Base-by-base conservation (phyloP, 2,888 invertebrate species). In the Agelastica alni region DNA sequence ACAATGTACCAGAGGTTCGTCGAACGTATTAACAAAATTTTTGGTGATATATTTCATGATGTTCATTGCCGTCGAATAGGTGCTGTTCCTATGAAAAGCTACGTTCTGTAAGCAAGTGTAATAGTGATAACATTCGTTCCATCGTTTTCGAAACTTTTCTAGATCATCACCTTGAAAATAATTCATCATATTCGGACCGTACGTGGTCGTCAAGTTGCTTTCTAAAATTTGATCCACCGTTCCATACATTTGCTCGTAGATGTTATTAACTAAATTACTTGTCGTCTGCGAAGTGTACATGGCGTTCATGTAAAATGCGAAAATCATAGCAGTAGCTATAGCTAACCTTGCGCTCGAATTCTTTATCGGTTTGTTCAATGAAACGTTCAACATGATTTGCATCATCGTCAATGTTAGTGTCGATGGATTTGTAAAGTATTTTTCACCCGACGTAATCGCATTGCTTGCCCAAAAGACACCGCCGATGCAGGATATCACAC, bases 41-140 rank as follows among this genome's bases (percentile, higher is more conserved):
- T 63, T 60, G 3, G 60, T 54, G 12, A 66, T 55, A 56, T 69
- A 70, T 43, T 67, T 54, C 34, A 71, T 58, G 44, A 69, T 68
- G n/a, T 67, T 48, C 42, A 63, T 62, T 18, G 68, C 65, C 2
- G 65, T 62, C 3, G 71, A 61, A 16, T 64, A 60, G 1, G 65
- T 65, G 5, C 63, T 60, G 37, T 69, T 59, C 58, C 58, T 60
- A 2, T 63, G 10, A 2, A 66, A 32, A 2, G 66, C 67, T 0
- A 70, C 64, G 17, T 63, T 47, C 12, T 61, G 44, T 20, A 71
- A 51, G 57, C 73, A 73, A 12, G 37, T 17, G 26, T 47, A 13
- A 6, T 62, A 62, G 20, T 66, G 45, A 6, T 55, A 28, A 37
- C 71, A 73, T 28, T 42, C 28, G 42, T 31, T 54, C 42, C 54